Percentiles rank a stretch among this genome's conserved stretches.
Evolutionary conservation across 1,140 invertebrate genomes (phyloP).

Genomic region (Musca domestica): DNA sequence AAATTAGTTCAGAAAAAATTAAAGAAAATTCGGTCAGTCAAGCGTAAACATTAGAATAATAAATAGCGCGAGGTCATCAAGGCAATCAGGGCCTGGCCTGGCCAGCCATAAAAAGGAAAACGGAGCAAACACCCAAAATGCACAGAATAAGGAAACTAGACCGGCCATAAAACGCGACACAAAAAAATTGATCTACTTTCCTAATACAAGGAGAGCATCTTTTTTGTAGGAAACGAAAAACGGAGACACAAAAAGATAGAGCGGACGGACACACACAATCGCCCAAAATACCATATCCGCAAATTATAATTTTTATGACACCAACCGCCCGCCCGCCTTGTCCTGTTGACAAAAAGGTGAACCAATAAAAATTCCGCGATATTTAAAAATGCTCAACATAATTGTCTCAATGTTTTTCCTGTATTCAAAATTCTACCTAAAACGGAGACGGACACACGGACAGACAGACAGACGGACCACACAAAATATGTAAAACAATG

Average conservation of each 20-base stretch:
- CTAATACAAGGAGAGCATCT: slow-evolving; percentile 20
- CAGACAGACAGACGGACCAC: neutral
- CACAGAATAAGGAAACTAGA: slow-evolving; percentile 1
- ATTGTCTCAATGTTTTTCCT: neutral
- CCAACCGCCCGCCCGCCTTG: too few species aligned
- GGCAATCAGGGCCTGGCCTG: neutral
- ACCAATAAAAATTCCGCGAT: slow-evolving; percentile 7
- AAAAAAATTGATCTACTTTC: slow-evolving; percentile 17
- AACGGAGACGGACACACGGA: neutral
- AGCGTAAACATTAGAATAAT: too few species aligned
- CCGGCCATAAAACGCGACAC: slow-evolving; percentile 2
- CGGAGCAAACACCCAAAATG: neutral
- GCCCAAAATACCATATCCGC: neutral
- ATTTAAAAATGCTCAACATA: too few species aligned
- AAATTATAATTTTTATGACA: slow-evolving; percentile 8
- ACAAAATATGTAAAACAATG: neutral
- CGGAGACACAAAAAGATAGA: neutral
- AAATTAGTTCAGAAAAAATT: slow-evolving; percentile 15
- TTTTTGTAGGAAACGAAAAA: slow-evolving; percentile 11
- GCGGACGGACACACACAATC: too few species aligned
- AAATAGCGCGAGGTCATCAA: slow-evolving; percentile 1
- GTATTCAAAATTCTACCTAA: neutral
- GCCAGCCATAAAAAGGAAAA: slow-evolving; percentile 13
- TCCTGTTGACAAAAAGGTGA: neutral
- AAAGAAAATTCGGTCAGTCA: too few species aligned